Conservation (phyloP, 35 echinoderm and acorn worm genomes). For the Ptychodera flava region DNA sequence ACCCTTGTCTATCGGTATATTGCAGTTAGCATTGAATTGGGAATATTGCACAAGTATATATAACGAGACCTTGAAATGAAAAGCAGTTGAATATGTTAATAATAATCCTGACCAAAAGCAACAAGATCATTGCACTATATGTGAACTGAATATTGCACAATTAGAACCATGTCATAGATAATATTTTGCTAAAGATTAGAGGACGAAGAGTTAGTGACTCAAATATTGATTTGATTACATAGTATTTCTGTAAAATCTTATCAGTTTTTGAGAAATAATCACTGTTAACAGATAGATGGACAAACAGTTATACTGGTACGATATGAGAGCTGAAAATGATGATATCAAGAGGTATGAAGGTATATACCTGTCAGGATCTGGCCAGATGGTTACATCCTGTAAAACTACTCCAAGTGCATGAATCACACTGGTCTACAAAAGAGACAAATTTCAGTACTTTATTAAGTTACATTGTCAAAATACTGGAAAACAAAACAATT, state of each 20-base stretch:
- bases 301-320: neutral
- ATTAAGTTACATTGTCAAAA: too few species aligned
- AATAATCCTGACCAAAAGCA: too few species aligned
- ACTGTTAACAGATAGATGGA: neutral
- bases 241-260: neutral
- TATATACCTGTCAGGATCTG: constrained; percentile 59
- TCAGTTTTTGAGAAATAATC: neutral
- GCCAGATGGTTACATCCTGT: constrained; percentile 53
- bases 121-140: too few species aligned
- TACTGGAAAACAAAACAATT: too few species aligned
- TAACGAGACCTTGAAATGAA: too few species aligned
- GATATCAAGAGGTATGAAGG: neutral
- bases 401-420: constrained; percentile 68
- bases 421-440: constrained; percentile 60
- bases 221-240: neutral
- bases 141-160: too few species aligned
- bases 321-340: neutral
- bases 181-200: too few species aligned
- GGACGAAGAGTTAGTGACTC: neutral
- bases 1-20: too few species aligned
- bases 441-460: too few species aligned
- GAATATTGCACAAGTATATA: too few species aligned
- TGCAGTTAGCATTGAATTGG: too few species aligned
- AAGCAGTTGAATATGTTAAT: neutral
- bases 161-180: too few species aligned